Conservation (phyloP, 2,888 invertebrate species). For the Xylota sylvarum region DNA sequence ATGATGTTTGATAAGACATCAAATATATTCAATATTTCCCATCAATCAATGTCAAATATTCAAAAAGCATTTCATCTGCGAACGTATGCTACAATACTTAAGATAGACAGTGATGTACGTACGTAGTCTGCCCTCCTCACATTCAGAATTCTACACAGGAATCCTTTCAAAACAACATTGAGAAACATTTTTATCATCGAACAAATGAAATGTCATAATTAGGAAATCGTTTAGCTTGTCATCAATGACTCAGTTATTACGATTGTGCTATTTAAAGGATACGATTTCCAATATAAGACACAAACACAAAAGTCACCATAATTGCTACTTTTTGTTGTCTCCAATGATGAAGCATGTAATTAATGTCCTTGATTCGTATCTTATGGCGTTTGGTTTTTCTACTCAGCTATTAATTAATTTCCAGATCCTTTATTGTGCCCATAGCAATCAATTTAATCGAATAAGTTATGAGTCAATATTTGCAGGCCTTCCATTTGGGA, state of each 20-base stretch:
- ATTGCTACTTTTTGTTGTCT: neutral
- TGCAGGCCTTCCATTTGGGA: neutral
- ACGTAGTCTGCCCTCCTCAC: neutral
- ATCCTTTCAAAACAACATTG: neutral
- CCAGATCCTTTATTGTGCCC: neutral
- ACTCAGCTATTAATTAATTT: conserved; percentile 7
- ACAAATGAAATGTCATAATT: conserved; percentile 1
- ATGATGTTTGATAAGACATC: neutral
- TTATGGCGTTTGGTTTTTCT: too few relatives aligned
- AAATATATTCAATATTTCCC: neutral
- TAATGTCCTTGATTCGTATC: conserved; percentile 10
- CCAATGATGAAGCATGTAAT: conserved; percentile 27
- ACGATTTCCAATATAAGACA: neutral
- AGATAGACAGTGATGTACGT: neutral
- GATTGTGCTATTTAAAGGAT: neutral
- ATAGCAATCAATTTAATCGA: conserved; percentile 19
- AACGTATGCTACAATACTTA: neutral
- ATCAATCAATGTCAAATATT: conserved; percentile 5
- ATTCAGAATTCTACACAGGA: neutral
- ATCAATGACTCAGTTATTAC: neutral
- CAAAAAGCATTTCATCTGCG: neutral
- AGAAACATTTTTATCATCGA: neutral
- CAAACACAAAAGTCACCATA: conserved; percentile 2
- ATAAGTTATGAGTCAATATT: neutral
- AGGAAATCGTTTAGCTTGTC: conserved; percentile 6